A percentile compares a stretch with the other conserved stretches of the same genome.
Conservation (phyloP, 2,888 invertebrate genomes). For the Diachrysia chrysitis region DNA sequence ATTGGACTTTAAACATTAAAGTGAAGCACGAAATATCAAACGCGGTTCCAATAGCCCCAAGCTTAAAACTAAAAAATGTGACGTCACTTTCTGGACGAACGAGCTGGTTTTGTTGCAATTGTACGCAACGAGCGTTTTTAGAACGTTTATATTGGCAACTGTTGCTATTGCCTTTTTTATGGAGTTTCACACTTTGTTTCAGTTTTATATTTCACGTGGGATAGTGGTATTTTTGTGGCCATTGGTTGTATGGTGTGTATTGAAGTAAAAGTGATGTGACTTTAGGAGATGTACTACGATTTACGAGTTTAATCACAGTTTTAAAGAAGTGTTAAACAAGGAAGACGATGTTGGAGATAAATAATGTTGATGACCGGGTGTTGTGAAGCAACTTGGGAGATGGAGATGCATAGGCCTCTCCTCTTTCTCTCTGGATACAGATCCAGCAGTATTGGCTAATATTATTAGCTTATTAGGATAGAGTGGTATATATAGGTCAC, state of each 20-base stretch:
- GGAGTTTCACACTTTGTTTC: constrained; percentile 59
- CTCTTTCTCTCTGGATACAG: too few species aligned
- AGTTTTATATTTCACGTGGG: background rate
- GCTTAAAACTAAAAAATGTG: constrained; percentile 61
- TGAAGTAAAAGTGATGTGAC: background rate
- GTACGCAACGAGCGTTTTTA: constrained; percentile 57
- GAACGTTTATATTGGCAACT: constrained; percentile 48
- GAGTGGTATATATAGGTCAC: too few species aligned
- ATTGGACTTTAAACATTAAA: too few species aligned
- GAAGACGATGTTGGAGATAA: too few species aligned
- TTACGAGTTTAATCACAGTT: background rate
- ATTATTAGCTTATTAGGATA: too few species aligned
- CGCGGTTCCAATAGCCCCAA: constrained; percentile 37
- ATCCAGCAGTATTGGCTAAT: too few species aligned
- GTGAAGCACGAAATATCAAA: too few species aligned
- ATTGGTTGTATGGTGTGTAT: background rate
- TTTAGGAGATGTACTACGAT: background rate
- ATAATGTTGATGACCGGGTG: too few species aligned
- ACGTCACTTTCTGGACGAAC: constrained; percentile 56
- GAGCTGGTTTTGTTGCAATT: constrained; percentile 63
- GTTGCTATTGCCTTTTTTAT: constrained; percentile 48
- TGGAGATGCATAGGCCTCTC: too few species aligned
- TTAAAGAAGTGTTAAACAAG: too few species aligned
- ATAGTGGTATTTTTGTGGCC: background rate
- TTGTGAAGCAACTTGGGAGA: too few species aligned